A percentile compares a stretch with the other conserved stretches of the same genome.
These are phyloP conservation scores for Condylura cristata DNA, from an alignment of 2,113 vertebrate genomes.

Conservation along the genomic window DNA sequence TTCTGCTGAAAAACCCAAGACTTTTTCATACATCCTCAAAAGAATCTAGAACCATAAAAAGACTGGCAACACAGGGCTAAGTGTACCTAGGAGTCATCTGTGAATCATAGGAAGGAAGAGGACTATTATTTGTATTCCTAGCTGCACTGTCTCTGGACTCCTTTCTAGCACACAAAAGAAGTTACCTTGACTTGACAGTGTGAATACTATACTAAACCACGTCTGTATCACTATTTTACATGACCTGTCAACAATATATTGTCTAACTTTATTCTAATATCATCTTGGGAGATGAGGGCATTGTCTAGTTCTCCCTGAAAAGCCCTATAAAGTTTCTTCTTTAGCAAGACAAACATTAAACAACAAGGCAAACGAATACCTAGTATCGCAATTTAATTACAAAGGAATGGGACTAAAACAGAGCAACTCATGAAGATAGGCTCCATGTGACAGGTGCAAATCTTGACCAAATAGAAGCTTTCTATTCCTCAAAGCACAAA, in stretches of 20 bases:
- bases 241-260: neutral
- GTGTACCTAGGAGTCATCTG: too few relatives aligned
- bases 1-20: too few relatives aligned
- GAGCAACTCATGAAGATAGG: neutral
- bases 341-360: neutral
- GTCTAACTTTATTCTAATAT: neutral
- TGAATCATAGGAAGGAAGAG: neutral
- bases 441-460: neutral
- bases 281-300: neutral
- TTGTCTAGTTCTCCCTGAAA: neutral
- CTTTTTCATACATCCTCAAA: too few relatives aligned
- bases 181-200: neutral
- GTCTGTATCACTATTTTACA: neutral
- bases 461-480: neutral
- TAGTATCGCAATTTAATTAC: neutral
- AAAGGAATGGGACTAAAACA: neutral
- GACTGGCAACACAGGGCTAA: too few relatives aligned
- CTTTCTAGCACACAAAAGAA: constrained; percentile 5
- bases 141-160: neutral
- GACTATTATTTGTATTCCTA: neutral
- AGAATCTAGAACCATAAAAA: too few relatives aligned
- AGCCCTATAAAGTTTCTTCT: neutral
- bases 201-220: neutral
- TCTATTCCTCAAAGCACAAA: neutral
- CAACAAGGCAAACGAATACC: neutral